phyloP scores from a whole-genome alignment of 2,113 vertebrate species.

The Carassius gibelio region DNA sequence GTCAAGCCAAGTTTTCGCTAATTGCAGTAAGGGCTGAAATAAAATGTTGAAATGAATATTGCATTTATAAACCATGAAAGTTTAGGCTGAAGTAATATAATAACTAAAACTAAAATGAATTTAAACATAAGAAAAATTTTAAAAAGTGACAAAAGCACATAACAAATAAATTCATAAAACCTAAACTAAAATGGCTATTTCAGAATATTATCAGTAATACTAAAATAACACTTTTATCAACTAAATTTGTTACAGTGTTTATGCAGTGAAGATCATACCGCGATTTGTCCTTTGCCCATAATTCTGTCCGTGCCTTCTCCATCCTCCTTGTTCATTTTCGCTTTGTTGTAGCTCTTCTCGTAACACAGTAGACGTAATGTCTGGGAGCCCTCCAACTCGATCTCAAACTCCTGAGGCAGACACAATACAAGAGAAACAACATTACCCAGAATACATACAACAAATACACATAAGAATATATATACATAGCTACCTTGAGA shows the following conservation, averaged over 20 bases:
- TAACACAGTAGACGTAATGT: slow-evolving; percentile 94
- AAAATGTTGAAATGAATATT: background rate
- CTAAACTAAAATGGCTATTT: background rate
- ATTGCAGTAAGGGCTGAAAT: background rate
- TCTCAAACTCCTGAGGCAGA: slow-evolving; percentile 90
- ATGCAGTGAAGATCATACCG: slow-evolving; percentile 71
- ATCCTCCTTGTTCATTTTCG: slow-evolving; percentile 87
- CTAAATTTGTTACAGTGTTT: too few species aligned
- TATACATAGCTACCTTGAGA: background rate
- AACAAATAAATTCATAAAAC: background rate
- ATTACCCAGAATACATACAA: slow-evolving; percentile 15
- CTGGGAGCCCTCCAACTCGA: slow-evolving; percentile 97
- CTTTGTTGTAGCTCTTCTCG: slow-evolving; percentile 93
- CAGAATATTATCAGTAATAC: background rate
- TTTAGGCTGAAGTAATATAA: background rate
- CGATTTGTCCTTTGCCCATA: slow-evolving; percentile 93
- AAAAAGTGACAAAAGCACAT: background rate
- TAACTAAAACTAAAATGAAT: background rate
- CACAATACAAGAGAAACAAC: background rate
- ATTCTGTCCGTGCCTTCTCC: slow-evolving; percentile 88
- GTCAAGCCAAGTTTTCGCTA: background rate
- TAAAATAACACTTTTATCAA: background rate
- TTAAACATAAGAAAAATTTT: background rate
- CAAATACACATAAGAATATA: background rate
- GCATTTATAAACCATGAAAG: background rate